Evolutionary conservation across 1,140 invertebrate species (phyloP).

Genomic region (Pseudachorutes palmiensis): DNA sequence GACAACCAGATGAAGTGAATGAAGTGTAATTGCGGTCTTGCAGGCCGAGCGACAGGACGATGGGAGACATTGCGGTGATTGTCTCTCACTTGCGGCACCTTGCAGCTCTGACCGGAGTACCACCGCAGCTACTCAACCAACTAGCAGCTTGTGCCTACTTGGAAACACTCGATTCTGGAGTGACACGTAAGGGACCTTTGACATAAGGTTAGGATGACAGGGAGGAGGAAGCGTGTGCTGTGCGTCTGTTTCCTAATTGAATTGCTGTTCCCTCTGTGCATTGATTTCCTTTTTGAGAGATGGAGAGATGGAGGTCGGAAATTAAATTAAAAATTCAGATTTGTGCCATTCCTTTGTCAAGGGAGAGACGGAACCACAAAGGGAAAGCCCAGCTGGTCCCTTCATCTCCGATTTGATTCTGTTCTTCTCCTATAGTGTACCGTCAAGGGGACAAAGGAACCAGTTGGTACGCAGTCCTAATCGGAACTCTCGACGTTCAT

Average conservation of each 20-base stretch:
- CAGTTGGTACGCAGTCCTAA: constrained; percentile 68
- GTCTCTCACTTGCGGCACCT: constrained; percentile 53
- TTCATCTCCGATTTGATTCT: neutral
- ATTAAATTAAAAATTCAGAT: constrained; percentile 10
- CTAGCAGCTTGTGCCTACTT: constrained; percentile 63
- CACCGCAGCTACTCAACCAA: constrained; percentile 62
- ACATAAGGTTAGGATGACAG: too few species aligned
- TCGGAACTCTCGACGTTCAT: constrained; percentile 56
- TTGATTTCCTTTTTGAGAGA: constrained; percentile 2
- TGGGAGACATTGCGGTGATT: constrained; percentile 60
- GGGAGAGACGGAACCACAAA: constrained; percentile 16
- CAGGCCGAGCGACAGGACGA: constrained; percentile 62
- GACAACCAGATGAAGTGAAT: too few species aligned
- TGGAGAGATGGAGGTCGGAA: neutral
- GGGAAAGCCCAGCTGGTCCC: neutral
- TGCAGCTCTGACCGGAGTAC: constrained; percentile 55
- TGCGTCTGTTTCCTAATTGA: neutral
- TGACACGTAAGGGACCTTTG: constrained; percentile 63
- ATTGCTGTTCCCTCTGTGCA: neutral
- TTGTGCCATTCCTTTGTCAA: neutral
- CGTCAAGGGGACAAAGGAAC: constrained; percentile 65
- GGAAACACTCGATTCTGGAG: constrained; percentile 67
- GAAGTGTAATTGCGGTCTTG: constrained; percentile 4
- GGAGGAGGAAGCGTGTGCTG: too few species aligned
- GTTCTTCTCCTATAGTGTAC: constrained; percentile 54